These are phyloP conservation scores for Melospiza georgiana DNA, from an alignment of 2,113 vertebrate species.

Conservation along the genomic window DNA sequence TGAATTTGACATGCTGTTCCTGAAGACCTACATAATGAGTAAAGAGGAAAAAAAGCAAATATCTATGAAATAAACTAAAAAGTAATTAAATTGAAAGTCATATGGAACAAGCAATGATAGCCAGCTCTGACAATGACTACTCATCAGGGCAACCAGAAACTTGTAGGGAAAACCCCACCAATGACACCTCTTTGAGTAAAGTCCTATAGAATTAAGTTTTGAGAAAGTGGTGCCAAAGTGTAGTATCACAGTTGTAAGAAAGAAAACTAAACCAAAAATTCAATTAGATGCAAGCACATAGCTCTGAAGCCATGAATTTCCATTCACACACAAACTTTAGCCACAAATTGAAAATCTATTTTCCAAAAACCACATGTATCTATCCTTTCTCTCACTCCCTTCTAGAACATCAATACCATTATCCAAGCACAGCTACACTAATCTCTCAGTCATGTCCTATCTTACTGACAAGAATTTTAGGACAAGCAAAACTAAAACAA, in stretches of 20 bases:
- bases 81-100: neutral
- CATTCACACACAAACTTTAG: neutral
- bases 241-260: neutral
- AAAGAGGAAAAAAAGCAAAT: neutral
- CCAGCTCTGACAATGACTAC: neutral
- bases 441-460: neutral
- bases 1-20: neutral
- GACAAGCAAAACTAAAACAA: neutral
- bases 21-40: neutral
- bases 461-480: neutral
- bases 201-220: neutral
- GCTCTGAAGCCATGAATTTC: neutral
- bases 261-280: neutral
- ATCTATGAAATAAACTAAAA: neutral
- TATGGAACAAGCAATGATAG: neutral
- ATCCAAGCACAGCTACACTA: neutral
- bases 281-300: neutral
- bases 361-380: neutral
- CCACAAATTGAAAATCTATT: neutral
- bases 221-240: neutral
- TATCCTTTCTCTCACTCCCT: neutral
- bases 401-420: accelerated
- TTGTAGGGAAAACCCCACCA: neutral
- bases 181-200: neutral
- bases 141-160: neutral